A percentile compares a stretch with the other conserved stretches of the same genome.
Conservation (phyloP, 2,797 vertebrate species). For the Taenioides sp. region DNA sequence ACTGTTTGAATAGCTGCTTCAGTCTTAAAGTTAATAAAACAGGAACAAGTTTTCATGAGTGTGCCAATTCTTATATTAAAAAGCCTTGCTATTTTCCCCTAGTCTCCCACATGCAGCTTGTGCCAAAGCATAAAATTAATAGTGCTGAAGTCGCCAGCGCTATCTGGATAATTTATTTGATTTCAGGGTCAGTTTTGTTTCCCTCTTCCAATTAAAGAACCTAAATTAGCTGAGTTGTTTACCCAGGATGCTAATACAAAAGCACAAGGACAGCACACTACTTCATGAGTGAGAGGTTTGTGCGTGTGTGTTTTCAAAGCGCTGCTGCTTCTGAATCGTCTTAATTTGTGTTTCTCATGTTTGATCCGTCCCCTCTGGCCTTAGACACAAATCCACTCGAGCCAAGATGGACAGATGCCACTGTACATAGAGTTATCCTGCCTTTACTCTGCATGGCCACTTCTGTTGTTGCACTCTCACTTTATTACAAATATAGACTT, state of each 20-base stretch:
- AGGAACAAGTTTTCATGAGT: not conserved
- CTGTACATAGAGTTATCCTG: constrained; percentile 54
- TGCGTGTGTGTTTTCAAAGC: constrained; percentile 17
- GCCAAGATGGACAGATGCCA: constrained; percentile 60
- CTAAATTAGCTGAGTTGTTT: constrained; percentile 13
- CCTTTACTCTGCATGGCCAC: constrained; percentile 35
- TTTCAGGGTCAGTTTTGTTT: constrained; percentile 11
- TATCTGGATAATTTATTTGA: constrained; percentile 17
- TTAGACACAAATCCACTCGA: constrained; percentile 45
- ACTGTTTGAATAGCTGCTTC: constrained; percentile 2
- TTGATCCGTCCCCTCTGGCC: constrained; percentile 54
- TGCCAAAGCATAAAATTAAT: constrained; percentile 13
- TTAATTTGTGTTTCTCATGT: constrained; percentile 60
- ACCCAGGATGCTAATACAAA: constrained; percentile 13
- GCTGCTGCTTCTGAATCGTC: constrained; percentile 37
- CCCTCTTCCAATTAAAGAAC: constrained; percentile 11
- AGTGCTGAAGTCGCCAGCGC: constrained; percentile 1
- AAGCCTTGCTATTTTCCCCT: constrained; percentile 2
- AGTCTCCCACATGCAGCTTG: constrained; percentile 7
- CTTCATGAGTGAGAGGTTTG: not conserved
- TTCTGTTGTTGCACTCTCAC: constrained; percentile 29
- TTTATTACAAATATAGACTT: constrained; percentile 33
- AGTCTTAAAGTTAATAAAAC: constrained; percentile 12
- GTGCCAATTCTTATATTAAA: constrained; percentile 11
- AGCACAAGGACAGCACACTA: not conserved